phyloP scores from a whole-genome alignment of 2,797 vertebrate species.

The Pelobates cultripes region DNA sequence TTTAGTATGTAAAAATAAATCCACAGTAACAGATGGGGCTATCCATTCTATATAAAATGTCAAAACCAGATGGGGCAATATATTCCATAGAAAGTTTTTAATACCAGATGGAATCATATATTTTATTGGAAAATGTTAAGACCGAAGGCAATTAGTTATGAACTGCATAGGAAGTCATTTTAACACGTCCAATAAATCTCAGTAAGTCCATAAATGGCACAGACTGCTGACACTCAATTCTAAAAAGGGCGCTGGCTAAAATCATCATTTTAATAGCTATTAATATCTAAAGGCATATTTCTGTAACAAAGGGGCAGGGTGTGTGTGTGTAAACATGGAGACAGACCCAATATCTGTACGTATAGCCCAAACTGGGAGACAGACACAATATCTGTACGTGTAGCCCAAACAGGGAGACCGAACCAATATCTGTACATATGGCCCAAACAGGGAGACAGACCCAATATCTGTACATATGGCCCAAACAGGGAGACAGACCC shows the following conservation, averaged over 20 bases:
- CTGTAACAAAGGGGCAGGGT: too few relatives aligned
- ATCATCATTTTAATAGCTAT: not conserved
- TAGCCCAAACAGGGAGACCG: too few relatives aligned
- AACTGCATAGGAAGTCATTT: not conserved
- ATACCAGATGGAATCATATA: constrained; percentile 33
- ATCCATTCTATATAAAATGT: constrained; percentile 17
- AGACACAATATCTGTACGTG: too few relatives aligned
- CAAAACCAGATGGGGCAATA: constrained; percentile 44
- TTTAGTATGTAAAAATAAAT: not conserved
- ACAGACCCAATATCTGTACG: too few relatives aligned
- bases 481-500: too few relatives aligned
- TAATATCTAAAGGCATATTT: too few relatives aligned
- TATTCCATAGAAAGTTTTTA: constrained; percentile 8
- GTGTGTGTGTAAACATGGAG: too few relatives aligned
- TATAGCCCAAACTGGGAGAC: too few relatives aligned
- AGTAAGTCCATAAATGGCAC: constrained; percentile 3
- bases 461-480: too few relatives aligned
- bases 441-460: too few relatives aligned
- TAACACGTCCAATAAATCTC: constrained; percentile 12
- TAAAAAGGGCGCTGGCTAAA: not conserved
- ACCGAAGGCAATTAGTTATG: constrained; percentile 4
- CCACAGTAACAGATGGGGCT: constrained; percentile 23
- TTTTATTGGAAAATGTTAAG: constrained; percentile 21
- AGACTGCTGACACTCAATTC: too few relatives aligned
- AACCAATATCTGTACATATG: too few relatives aligned